Evolutionary conservation across 1,140 invertebrate species (phyloP), one percentile per base, ranked within the genome.

Genomic region (Drosophila bocqueti): DNA sequence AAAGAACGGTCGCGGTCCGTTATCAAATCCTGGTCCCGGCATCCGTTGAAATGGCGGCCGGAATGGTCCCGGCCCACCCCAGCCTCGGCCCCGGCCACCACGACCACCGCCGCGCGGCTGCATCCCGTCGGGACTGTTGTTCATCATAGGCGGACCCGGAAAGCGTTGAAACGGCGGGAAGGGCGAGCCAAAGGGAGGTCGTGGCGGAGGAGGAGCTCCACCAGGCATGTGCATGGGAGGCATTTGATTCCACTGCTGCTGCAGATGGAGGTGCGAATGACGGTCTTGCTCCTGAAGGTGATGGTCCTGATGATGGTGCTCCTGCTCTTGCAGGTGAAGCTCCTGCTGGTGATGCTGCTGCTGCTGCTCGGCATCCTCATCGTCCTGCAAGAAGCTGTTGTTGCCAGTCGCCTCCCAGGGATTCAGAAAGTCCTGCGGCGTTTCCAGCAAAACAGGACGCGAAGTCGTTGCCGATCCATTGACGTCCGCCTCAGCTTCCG

Each of bases 381-480:
- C 83, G 31, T 91, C 85, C 29, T 65, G 63, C 61, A 90, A 63
- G 60, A 87, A 87, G 54, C 52, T 82, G 45, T 71, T 92, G 45
- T 61, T 55, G 4, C 54, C 52, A 36, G 49, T 76, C 11, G 73
- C 31, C 60, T 92, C 91, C 91, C 91, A 92, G 21, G 76, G 71
- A 42, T 71, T 82, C 16, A 75, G 21, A 73, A 91, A 92, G 29
- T 92, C 91, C 13, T 76, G 31, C 18, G 91, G 91, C 36, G 91
- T 92, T 60, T 92, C 89, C 21, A 92, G 63, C 54, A 92, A 40
- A 40, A 89, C 83, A 2, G 91, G 91, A 18, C 89, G 83, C 13
- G 76, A 55, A 24, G 81, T 62, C 29, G 83, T 61, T 50, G 65
- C 18, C 2, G 52, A 52, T 8, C 67, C 85, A 59, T 89, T 90